These are phyloP conservation scores for Apotomis capreana DNA, from an alignment of 2,888 invertebrate species.

Conservation along the genomic window DNA sequence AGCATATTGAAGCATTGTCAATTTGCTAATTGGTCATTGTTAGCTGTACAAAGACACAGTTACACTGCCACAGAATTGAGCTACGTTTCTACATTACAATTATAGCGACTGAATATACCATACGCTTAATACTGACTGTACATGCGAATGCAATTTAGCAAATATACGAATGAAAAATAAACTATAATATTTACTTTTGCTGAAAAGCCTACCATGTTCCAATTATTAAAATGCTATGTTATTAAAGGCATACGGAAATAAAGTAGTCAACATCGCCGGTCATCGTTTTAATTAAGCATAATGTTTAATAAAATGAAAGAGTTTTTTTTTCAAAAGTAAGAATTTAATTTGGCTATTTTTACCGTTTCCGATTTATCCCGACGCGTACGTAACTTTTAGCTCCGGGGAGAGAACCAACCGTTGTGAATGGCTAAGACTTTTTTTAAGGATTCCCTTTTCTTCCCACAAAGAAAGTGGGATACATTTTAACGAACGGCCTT, in stretches of 20 bases:
- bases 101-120: too few species aligned
- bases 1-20: too few species aligned
- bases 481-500: slow-evolving; percentile 71
- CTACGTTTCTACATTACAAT: too few species aligned
- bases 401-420: slow-evolving; percentile 68
- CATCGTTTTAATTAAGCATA: slow-evolving; percentile 11
- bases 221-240: background rate
- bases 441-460: slow-evolving; percentile 68
- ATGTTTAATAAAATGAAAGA: slow-evolving; percentile 9
- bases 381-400: slow-evolving; percentile 65
- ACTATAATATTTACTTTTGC: background rate
- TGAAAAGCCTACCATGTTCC: background rate
- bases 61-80: too few species aligned
- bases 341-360: slow-evolving; percentile 63
- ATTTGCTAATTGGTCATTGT: too few species aligned
- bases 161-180: background rate
- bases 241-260: background rate
- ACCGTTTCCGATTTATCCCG: slow-evolving; percentile 56
- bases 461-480: slow-evolving; percentile 71
- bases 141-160: too few species aligned
- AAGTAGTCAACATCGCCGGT: background rate
- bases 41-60: too few species aligned
- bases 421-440: slow-evolving; percentile 69
- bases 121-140: too few species aligned
- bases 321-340: slow-evolving; percentile 33